These are phyloP conservation scores for Plutella xylostella DNA, from an alignment of 2,888 invertebrate genomes.

Conservation along the genomic window DNA sequence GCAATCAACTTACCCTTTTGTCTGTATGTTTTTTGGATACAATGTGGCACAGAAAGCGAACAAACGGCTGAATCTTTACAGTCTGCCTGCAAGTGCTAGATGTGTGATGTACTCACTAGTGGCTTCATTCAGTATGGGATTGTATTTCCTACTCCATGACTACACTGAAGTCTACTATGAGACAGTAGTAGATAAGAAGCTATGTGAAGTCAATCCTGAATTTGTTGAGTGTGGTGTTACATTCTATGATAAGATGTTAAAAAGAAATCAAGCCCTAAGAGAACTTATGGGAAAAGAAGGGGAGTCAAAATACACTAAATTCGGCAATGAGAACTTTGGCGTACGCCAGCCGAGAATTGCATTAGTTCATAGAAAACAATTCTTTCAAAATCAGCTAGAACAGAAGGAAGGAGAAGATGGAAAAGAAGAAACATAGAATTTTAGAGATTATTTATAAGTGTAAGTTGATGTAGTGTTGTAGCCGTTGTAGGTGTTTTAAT, in stretches of 20 bases:
- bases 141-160: conserved; percentile 76
- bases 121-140: conserved; percentile 65
- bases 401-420: neutral
- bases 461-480: conserved; percentile 1
- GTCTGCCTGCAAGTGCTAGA: conserved; percentile 58
- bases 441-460: neutral
- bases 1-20: conserved; percentile 65
- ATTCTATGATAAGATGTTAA: conserved; percentile 79
- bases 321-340: conserved; percentile 77
- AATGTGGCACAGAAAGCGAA: conserved; percentile 64
- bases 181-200: conserved; percentile 68
- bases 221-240: conserved; percentile 80
- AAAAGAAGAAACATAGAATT: neutral
- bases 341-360: conserved; percentile 75
- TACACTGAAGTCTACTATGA: conserved; percentile 74
- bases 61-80: conserved; percentile 62
- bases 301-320: conserved; percentile 69
- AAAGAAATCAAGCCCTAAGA: conserved; percentile 80
- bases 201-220: conserved; percentile 70
- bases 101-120: conserved; percentile 63
- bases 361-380: conserved; percentile 73
- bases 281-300: conserved; percentile 74
- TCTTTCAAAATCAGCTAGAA: conserved; percentile 67
- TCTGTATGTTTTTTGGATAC: conserved; percentile 61
- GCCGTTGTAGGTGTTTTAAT: too few species aligned